These are phyloP conservation scores for Channa argus DNA, from an alignment of 2,113 vertebrate genomes.

Conservation along the genomic window DNA sequence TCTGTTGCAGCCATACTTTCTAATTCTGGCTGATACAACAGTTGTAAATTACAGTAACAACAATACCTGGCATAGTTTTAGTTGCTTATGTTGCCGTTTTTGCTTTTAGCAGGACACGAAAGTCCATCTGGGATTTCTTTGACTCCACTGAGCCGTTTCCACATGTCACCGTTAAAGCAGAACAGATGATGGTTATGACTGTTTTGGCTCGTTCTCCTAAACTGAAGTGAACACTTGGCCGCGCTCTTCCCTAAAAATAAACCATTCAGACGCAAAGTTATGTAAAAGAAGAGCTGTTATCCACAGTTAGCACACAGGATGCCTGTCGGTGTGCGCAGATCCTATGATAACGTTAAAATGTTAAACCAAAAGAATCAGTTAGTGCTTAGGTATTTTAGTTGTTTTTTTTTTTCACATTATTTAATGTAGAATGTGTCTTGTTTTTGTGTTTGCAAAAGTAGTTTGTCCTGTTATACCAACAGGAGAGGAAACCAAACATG, in stretches of 20 bases:
- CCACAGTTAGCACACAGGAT: not conserved
- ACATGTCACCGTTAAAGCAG: not conserved
- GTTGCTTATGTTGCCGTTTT: not conserved
- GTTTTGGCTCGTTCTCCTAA: conserved; percentile 10
- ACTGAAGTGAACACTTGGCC: not conserved
- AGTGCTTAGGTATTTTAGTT: not conserved
- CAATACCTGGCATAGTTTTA: not conserved
- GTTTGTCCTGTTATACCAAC: not conserved
- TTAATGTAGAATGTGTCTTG: not conserved
- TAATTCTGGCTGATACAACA: not conserved
- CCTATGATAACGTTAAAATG: not conserved
- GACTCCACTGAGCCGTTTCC: conserved; percentile 5
- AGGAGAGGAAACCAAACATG: not conserved
- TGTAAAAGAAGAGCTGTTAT: not conserved
- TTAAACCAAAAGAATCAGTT: not conserved
- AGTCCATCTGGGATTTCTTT: conserved; percentile 11
- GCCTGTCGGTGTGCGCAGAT: not conserved
- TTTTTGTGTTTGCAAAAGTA: not conserved
- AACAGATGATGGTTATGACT: not conserved
- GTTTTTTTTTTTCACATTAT: not conserved
- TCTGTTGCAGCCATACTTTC: not conserved
- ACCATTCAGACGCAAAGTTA: not conserved
- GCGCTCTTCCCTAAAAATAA: conserved; percentile 3
- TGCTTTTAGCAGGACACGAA: not conserved
- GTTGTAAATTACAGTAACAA: not conserved